Conservation (phyloP, 2,113 vertebrate species). For the Lasiurus cinereus region DNA sequence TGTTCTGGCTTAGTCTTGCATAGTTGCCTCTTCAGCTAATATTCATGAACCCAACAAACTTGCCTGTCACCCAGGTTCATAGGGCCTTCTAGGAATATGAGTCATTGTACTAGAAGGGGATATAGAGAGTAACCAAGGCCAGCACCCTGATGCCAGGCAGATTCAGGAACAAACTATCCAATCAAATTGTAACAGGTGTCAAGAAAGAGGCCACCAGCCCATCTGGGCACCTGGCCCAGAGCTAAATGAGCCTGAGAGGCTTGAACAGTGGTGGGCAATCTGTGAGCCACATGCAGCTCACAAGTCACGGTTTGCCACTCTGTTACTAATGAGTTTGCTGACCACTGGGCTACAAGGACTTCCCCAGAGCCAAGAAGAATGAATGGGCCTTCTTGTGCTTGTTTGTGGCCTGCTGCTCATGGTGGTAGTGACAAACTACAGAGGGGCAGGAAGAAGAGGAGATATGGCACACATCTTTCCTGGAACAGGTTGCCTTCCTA, state of each 20-base stretch:
- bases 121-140: not conserved
- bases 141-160: not conserved
- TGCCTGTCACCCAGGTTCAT: not conserved
- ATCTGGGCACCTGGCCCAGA: not conserved
- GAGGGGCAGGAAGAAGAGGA: not conserved
- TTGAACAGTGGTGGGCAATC: not conserved
- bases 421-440: not conserved
- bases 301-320: too few species aligned
- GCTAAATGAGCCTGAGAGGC: not conserved
- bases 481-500: not conserved
- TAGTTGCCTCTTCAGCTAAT: not conserved
- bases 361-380: not conserved
- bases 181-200: not conserved
- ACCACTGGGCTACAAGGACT: not conserved
- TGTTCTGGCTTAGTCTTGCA: constrained; percentile 35
- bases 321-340: too few species aligned
- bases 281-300: too few species aligned
- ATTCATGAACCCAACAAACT: not conserved
- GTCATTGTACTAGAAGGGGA: not conserved
- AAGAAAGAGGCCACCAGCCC: not conserved
- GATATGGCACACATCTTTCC: not conserved
- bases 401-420: not conserved
- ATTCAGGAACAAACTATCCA: not conserved
- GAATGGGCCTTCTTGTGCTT: not conserved
- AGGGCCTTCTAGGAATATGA: not conserved